Percentiles rank a stretch among this genome's conserved stretches.
These are phyloP conservation scores for Mastacembelus armatus DNA, from an alignment of 2,797 vertebrate genomes.

Conservation along the genomic window DNA sequence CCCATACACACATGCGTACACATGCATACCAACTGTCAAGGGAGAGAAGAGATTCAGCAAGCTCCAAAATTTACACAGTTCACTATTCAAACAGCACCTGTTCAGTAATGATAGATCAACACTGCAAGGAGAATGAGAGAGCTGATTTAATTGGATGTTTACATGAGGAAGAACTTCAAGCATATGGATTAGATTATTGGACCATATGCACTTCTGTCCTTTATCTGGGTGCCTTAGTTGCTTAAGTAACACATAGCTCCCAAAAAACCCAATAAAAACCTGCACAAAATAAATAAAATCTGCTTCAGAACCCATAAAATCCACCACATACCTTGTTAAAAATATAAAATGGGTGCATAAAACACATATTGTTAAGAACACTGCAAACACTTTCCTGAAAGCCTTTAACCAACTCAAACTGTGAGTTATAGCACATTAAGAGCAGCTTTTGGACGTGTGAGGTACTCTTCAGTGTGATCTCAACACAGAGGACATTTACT, in stretches of 20 bases:
- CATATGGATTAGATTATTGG: slow-evolving; percentile 76
- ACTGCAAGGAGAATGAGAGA: slow-evolving; percentile 52
- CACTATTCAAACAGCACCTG: slow-evolving; percentile 74
- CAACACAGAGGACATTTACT: background rate
- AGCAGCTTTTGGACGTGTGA: background rate
- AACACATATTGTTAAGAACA: slow-evolving; percentile 19
- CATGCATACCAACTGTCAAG: slow-evolving; percentile 8
- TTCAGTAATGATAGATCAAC: slow-evolving; percentile 75
- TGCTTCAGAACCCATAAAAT: slow-evolving; percentile 20
- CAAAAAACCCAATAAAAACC: slow-evolving; percentile 18
- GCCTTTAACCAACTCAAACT: slow-evolving; percentile 7
- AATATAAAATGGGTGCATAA: slow-evolving; percentile 10
- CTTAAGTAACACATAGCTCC: slow-evolving; percentile 5
- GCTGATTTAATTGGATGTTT: slow-evolving; percentile 78
- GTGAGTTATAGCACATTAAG: slow-evolving; percentile 17
- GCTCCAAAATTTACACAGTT: slow-evolving; percentile 53
- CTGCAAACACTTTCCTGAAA: background rate
- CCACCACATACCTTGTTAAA: background rate
- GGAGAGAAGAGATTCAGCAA: slow-evolving; percentile 35
- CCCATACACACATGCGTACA: background rate
- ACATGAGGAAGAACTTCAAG: slow-evolving; percentile 62
- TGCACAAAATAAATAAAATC: slow-evolving; percentile 24
- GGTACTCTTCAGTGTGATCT: background rate
- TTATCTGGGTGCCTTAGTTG: slow-evolving; percentile 27
- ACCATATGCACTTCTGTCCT: slow-evolving; percentile 61